A percentile compares a stretch with the other conserved stretches of the same genome.
These are phyloP conservation scores for Coregonus sp. DNA, from an alignment of 2,797 vertebrate genomes.

Conservation along the genomic window DNA sequence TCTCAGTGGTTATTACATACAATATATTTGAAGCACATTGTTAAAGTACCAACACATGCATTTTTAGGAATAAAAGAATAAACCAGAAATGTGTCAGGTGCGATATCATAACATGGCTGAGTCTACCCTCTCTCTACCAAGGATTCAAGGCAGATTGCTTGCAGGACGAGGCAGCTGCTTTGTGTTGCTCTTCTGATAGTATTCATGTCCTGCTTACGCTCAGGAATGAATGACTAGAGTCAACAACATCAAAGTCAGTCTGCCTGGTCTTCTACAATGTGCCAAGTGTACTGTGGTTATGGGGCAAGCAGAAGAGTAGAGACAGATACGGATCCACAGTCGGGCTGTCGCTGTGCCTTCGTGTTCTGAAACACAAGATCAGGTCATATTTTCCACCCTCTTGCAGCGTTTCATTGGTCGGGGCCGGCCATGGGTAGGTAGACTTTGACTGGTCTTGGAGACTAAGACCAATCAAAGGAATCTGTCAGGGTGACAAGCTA, in stretches of 20 bases:
- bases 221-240: slow-evolving; percentile 58
- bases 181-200: slow-evolving; percentile 45
- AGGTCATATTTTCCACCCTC: slow-evolving; percentile 54
- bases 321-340: slow-evolving; percentile 56
- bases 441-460: slow-evolving; percentile 63
- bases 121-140: slow-evolving; percentile 47
- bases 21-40: slow-evolving; percentile 68
- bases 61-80: slow-evolving; percentile 71
- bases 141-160: slow-evolving; percentile 49
- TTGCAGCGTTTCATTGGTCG: slow-evolving; percentile 54
- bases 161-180: slow-evolving; percentile 56
- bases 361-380: slow-evolving; percentile 22
- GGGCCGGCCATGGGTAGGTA: slow-evolving; percentile 42
- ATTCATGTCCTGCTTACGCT: slow-evolving; percentile 66
- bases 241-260: slow-evolving; percentile 52
- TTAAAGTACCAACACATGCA: slow-evolving; percentile 66
- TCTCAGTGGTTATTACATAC: slow-evolving; percentile 71
- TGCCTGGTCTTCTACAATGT: slow-evolving; percentile 60
- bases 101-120: slow-evolving; percentile 52
- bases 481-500: slow-evolving; percentile 47
- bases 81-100: slow-evolving; percentile 68
- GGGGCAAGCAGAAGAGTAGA: slow-evolving; percentile 66
- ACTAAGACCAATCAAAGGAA: slow-evolving; percentile 63
- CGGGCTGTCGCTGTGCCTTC: slow-evolving; percentile 38
- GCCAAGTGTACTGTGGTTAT: slow-evolving; percentile 57